phyloP scores from a whole-genome alignment of 2,888 invertebrate genomes.

The Auanema freiburgensis region DNA sequence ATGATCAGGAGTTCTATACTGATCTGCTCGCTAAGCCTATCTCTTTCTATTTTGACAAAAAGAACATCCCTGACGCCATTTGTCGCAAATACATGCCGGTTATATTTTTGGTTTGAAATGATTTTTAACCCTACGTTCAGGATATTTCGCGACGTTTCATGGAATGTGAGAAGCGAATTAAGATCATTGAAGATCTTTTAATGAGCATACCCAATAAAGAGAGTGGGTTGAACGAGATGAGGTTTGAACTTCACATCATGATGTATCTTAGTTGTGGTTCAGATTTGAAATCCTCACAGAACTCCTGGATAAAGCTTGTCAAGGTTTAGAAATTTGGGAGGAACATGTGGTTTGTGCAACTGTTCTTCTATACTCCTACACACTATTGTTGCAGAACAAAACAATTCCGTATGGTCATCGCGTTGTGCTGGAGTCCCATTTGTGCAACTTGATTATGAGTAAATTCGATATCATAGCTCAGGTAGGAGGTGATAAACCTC shows the following conservation, averaged over 20 bases:
- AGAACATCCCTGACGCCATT: constrained; percentile 43
- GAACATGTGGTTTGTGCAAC: constrained; percentile 44
- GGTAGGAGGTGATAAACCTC: neutral
- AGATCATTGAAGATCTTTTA: constrained; percentile 42
- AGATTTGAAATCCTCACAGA: constrained; percentile 54
- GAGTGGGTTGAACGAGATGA: constrained; percentile 45
- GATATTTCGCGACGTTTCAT: constrained; percentile 52
- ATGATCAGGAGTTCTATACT: constrained; percentile 39
- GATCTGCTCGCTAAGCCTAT: constrained; percentile 36
- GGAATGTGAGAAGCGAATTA: constrained; percentile 44
- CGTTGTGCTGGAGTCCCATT: constrained; percentile 46
- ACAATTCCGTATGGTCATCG: constrained; percentile 50
- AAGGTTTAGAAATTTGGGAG: constrained; percentile 58
- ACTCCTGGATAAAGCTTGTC: constrained; percentile 55
- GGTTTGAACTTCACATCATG: constrained; percentile 14
- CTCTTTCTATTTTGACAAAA: constrained; percentile 40
- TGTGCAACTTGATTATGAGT: constrained; percentile 43
- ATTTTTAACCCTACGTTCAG: constrained; percentile 13
- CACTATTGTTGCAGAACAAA: constrained; percentile 32
- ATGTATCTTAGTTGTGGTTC: neutral
- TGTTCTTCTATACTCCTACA: neutral
- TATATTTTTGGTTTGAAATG: constrained; percentile 8
- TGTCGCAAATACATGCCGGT: constrained; percentile 37
- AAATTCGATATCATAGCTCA: constrained; percentile 51
- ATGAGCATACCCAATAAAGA: constrained; percentile 39